These are phyloP conservation scores for Calliphora vicina DNA, from an alignment of 1,140 invertebrate species.

Conservation along the genomic window DNA sequence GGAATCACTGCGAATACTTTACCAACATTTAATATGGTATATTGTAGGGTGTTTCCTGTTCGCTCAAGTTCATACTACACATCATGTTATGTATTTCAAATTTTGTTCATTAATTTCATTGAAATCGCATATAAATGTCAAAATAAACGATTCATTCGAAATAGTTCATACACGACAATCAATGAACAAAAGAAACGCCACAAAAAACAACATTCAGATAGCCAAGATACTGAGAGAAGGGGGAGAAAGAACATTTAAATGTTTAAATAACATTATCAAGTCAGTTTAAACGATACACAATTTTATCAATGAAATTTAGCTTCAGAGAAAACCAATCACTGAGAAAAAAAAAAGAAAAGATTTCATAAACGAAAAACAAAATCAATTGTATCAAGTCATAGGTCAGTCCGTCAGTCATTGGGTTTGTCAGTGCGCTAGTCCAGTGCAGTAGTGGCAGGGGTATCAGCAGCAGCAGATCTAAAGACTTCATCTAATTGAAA, in stretches of 20 bases:
- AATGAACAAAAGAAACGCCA: not conserved
- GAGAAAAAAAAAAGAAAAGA: not conserved
- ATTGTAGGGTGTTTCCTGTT: not conserved
- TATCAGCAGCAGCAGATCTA: not conserved
- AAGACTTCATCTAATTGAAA: not conserved
- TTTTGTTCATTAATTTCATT: constrained; percentile 52
- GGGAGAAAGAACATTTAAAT: not conserved
- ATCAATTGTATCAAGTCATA: not conserved
- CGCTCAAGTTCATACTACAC: not conserved
- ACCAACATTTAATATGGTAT: not conserved
- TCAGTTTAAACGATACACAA: not conserved
- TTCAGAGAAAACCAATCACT: not conserved
- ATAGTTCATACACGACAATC: constrained; percentile 50
- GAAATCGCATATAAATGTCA: constrained; percentile 62
- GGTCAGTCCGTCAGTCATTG: not conserved
- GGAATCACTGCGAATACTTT: too few species aligned
- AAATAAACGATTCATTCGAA: constrained; percentile 62
- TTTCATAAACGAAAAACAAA: not conserved
- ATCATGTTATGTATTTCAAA: not conserved
- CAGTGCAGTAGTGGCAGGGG: too few species aligned
- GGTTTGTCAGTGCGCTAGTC: not conserved
- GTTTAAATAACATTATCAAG: not conserved
- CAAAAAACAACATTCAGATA: not conserved
- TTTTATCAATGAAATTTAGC: not conserved
- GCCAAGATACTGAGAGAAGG: not conserved